These are phyloP conservation scores for Orthonyx spaldingii DNA, from an alignment of 2,113 vertebrate species.

Conservation along the genomic window DNA sequence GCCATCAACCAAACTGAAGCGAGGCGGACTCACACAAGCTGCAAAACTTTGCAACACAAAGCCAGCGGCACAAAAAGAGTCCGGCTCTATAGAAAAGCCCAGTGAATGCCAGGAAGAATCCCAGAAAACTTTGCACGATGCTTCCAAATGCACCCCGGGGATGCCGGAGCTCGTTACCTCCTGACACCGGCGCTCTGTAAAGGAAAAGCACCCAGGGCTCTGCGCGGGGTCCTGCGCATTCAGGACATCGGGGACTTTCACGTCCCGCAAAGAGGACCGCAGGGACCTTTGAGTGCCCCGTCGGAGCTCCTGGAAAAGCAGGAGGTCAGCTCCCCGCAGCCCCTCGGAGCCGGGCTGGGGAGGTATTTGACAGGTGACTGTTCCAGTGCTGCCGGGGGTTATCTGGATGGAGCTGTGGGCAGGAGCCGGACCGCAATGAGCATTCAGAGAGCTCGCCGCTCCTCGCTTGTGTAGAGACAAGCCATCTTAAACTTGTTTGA, in stretches of 20 bases:
- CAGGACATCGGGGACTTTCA: background rate
- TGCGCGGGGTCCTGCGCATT: background rate
- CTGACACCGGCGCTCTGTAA: background rate
- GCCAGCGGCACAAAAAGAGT: slow-evolving; percentile 15
- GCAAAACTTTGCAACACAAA: slow-evolving; percentile 37
- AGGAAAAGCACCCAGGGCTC: background rate
- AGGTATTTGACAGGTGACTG: background rate
- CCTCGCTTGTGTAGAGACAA: slow-evolving; percentile 43
- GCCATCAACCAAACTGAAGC: background rate
- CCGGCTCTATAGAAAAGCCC: background rate
- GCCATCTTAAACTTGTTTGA: slow-evolving; percentile 44
- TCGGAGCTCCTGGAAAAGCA: background rate
- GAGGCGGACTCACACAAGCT: background rate
- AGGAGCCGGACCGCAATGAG: background rate
- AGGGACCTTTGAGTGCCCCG: background rate
- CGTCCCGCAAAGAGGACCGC: background rate
- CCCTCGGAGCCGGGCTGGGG: background rate
- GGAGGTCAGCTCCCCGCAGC: background rate
- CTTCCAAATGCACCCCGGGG: slow-evolving; percentile 21
- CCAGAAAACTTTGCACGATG: background rate
- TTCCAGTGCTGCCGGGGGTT: background rate
- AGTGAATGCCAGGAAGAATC: slow-evolving; percentile 20
- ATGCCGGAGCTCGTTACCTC: background rate
- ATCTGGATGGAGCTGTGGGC: background rate
- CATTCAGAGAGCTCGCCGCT: slow-evolving; percentile 7